Percentiles rank a stretch among this genome's conserved stretches.
These are phyloP conservation scores for Plagodis pulveraria DNA, from an alignment of 2,888 invertebrate species.

Conservation along the genomic window DNA sequence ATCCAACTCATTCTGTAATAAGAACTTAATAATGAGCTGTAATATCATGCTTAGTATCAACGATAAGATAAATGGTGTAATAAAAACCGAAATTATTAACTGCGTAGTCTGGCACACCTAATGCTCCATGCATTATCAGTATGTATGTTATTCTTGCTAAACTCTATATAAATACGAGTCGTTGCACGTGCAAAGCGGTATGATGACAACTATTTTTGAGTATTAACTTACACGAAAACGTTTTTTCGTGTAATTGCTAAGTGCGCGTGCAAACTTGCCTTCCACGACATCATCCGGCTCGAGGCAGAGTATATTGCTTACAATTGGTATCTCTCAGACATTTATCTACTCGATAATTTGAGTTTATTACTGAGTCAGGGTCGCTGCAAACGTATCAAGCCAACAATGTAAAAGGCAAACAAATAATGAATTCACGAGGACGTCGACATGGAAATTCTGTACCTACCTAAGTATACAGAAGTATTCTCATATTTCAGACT, in stretches of 20 bases:
- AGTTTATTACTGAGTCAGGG: slow-evolving; percentile 26
- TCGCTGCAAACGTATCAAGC: slow-evolving; percentile 12
- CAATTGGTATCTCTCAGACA: slow-evolving; percentile 28
- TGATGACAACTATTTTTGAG: slow-evolving; percentile 20
- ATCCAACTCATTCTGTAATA: background rate
- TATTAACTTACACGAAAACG: slow-evolving; percentile 2
- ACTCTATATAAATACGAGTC: slow-evolving; percentile 8
- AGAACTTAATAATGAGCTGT: background rate
- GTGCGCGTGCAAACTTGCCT: slow-evolving; percentile 32
- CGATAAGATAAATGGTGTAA: slow-evolving; percentile 9
- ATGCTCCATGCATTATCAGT: background rate
- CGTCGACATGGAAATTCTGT: no score
- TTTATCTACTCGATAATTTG: slow-evolving; percentile 30
- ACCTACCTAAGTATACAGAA: no score
- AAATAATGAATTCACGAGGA: background rate
- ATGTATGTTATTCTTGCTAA: slow-evolving; percentile 12
- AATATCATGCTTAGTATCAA: background rate
- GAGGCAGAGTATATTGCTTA: slow-evolving; percentile 32
- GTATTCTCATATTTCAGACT: no score
- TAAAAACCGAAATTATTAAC: slow-evolving; percentile 1
- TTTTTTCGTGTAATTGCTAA: slow-evolving; percentile 40
- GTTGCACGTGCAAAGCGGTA: slow-evolving; percentile 15
- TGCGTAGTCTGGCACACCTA: background rate
- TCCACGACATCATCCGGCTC: slow-evolving; percentile 37
- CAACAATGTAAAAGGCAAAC: slow-evolving; percentile 17